Percentiles rank a stretch among this genome's conserved stretches.
These are phyloP conservation scores for Oscheius sp. DNA, from an alignment of 2,888 invertebrate genomes.

Conservation along the genomic window DNA sequence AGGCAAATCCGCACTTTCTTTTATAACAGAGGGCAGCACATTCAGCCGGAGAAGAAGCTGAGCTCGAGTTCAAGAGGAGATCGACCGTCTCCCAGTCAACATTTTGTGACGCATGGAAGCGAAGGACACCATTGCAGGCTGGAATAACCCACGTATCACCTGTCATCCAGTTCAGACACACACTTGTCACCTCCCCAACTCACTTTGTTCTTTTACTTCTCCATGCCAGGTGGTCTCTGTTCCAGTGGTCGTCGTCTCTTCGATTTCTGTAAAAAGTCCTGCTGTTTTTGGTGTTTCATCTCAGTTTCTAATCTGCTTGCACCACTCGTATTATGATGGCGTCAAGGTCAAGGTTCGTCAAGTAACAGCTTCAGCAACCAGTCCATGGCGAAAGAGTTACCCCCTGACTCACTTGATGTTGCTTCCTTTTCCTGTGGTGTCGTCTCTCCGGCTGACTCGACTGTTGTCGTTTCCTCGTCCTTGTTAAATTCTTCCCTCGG, in stretches of 20 bases:
- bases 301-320: slow-evolving; percentile 12
- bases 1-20: slow-evolving; percentile 59
- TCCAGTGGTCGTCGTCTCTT: not conserved
- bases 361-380: slow-evolving; percentile 1
- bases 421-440: slow-evolving; percentile 3
- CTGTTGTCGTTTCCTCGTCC: not conserved
- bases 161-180: too few species aligned
- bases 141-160: slow-evolving; percentile 7
- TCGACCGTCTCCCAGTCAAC: slow-evolving; percentile 62
- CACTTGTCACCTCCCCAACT: not conserved
- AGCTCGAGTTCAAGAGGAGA: slow-evolving; percentile 57
- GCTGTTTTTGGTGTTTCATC: not conserved
- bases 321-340: slow-evolving; percentile 17
- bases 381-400: slow-evolving; percentile 17
- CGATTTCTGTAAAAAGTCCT: not conserved
- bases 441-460: not conserved
- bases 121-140: slow-evolving; percentile 44
- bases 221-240: slow-evolving; percentile 15
- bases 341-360: slow-evolving; percentile 18
- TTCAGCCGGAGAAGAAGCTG: slow-evolving; percentile 47
- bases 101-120: slow-evolving; percentile 44
- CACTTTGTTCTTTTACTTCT: slow-evolving; percentile 26
- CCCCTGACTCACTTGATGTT: slow-evolving; percentile 9
- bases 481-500: slow-evolving; percentile 9
- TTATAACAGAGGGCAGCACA: slow-evolving; percentile 59